Conservation (phyloP, 2,888 invertebrate genomes). For the Syrista parreyssii region DNA sequence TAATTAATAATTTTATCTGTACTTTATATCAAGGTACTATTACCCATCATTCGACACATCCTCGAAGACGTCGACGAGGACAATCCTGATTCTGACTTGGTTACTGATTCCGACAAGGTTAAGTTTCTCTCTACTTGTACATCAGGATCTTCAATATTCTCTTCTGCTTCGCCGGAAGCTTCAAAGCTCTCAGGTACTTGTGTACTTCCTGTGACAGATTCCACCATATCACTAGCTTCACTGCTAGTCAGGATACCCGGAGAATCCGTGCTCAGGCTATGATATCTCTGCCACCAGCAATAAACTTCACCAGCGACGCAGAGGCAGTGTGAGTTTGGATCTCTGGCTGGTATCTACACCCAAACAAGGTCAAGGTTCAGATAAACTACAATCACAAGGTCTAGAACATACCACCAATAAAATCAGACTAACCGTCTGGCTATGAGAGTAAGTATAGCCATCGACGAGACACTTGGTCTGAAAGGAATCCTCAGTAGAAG, state of each 20-base stretch:
- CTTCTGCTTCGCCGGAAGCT: constrained; percentile 32
- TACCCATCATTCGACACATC: constrained; percentile 51
- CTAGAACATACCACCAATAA: no score
- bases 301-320: constrained; percentile 61
- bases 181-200: constrained; percentile 14
- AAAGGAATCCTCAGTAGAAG: constrained; percentile 49
- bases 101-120: constrained; percentile 34
- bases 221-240: no score
- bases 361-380: no score
- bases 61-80: no score
- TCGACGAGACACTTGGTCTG: constrained; percentile 54
- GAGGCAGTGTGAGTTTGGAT: constrained; percentile 57
- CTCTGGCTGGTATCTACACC: constrained; percentile 54
- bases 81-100: constrained; percentile 11
- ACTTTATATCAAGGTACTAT: no score
- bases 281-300: constrained; percentile 59
- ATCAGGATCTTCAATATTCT: constrained; percentile 18
- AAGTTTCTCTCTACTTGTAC: constrained; percentile 22
- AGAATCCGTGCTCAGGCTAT: constrained; percentile 31
- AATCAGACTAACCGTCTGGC: constrained; percentile 50
- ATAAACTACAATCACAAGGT: no score
- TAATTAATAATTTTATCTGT: no score
- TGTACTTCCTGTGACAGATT: no score
- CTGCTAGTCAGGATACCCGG: not conserved
- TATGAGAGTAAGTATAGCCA: constrained; percentile 55